Conservation (phyloP, 2,797 vertebrate species). For the Semaprochilodus insignis region DNA sequence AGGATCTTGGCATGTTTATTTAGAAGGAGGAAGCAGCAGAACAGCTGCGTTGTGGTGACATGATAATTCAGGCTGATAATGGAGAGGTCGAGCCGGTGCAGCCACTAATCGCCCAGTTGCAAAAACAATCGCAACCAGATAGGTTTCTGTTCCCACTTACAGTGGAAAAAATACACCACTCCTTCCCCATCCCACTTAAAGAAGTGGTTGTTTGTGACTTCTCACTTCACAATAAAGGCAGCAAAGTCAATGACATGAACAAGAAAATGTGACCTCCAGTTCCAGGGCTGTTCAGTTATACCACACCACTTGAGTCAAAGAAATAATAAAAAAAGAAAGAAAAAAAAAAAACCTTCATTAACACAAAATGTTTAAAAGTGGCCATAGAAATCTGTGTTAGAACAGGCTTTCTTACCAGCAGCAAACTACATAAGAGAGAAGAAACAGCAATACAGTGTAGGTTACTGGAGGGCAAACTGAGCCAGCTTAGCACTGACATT, state of each 20-base stretch:
- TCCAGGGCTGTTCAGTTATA: constrained; percentile 17
- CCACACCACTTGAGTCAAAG: neutral
- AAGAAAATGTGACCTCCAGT: constrained; percentile 28
- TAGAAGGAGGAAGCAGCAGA: constrained; percentile 48
- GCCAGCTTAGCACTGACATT: neutral
- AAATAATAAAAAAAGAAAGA: too few relatives aligned
- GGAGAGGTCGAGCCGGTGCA: constrained; percentile 40
- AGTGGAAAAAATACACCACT: constrained; percentile 27
- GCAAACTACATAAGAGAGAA: neutral
- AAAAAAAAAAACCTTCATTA: too few relatives aligned
- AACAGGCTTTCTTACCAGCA: neutral
- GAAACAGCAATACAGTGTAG: neutral
- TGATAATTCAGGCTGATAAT: constrained; percentile 48
- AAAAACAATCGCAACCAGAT: constrained; percentile 42
- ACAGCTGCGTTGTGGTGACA: constrained; percentile 58
- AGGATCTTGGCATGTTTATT: constrained; percentile 53
- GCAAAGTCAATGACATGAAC: neutral
- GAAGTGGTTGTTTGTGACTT: neutral
- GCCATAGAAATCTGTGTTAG: too few relatives aligned
- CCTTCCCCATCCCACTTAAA: neutral
- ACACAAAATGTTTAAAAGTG: too few relatives aligned
- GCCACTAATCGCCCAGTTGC: constrained; percentile 28
- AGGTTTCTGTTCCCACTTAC: constrained; percentile 29
- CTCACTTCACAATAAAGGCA: constrained; percentile 6
- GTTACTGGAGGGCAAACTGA: constrained; percentile 15